phyloP scores from a whole-genome alignment of 2,888 invertebrate genomes.

The Cylloceria caligata region DNA sequence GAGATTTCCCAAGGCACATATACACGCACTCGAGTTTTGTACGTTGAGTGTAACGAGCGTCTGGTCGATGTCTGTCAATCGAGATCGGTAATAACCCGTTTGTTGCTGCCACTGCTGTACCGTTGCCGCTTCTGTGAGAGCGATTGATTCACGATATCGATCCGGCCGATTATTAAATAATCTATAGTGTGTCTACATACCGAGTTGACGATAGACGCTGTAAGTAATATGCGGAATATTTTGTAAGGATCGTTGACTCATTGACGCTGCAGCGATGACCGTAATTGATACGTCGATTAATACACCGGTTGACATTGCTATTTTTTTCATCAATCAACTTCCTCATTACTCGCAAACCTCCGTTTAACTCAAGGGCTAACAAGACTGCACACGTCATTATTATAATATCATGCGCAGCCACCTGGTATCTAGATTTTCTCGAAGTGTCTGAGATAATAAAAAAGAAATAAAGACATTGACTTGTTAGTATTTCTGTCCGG shows the following conservation, averaged over 20 bases:
- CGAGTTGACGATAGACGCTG: conserved; percentile 61
- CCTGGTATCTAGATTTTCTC: conserved; percentile 32
- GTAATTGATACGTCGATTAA: conserved; percentile 73
- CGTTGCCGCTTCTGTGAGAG: conserved; percentile 39
- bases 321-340: conserved; percentile 54
- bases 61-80: conserved; percentile 67
- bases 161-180: conserved; percentile 77
- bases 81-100: conserved; percentile 64
- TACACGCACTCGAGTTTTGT: conserved; percentile 21
- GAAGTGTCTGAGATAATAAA: conserved; percentile 14
- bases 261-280: conserved; percentile 59
- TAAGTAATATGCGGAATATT: conserved; percentile 42
- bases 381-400: not conserved
- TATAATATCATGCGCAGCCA: not conserved
- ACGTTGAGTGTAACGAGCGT: conserved; percentile 30
- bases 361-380: not conserved
- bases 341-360: not conserved
- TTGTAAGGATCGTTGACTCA: conserved; percentile 57
- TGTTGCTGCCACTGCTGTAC: conserved; percentile 3
- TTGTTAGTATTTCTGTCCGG: not conserved
- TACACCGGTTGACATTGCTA: conserved; percentile 39
- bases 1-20: conserved; percentile 51
- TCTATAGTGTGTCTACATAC: conserved; percentile 58
- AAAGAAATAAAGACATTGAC: conserved; percentile 23
- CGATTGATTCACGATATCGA: conserved; percentile 73